Conservation (phyloP, 2,113 vertebrate species). For the Malaclemys terrapin region DNA sequence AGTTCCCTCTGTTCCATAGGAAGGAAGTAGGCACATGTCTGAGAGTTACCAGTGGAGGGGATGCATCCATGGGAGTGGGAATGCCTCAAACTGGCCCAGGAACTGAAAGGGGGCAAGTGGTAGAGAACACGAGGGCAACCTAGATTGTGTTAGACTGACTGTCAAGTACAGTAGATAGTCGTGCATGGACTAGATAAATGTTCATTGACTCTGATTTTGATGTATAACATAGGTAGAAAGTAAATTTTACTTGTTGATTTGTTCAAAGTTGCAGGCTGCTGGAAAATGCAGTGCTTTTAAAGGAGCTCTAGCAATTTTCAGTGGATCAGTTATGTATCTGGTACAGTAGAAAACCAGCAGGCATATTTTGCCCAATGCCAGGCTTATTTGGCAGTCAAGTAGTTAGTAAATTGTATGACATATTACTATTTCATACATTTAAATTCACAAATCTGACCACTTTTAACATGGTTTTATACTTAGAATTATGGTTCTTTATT, state of each 20-base stretch:
- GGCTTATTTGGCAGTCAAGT: neutral
- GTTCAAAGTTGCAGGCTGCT: rapidly evolving
- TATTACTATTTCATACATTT: rapidly evolving
- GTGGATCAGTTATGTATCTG: neutral
- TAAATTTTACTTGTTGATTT: rapidly evolving
- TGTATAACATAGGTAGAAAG: rapidly evolving
- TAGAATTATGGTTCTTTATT: neutral
- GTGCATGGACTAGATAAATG: rapidly evolving
- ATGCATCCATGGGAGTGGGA: neutral
- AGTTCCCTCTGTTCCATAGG: rapidly evolving
- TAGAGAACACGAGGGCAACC: neutral
- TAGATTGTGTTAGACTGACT: neutral
- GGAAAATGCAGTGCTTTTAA: rapidly evolving
- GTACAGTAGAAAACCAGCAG: neutral
- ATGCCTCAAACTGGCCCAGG: neutral
- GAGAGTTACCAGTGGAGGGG: neutral
- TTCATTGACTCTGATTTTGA: rapidly evolving
- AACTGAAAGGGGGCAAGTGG: constrained; percentile 29
- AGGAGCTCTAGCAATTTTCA: neutral
- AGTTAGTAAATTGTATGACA: neutral
- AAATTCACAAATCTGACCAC: neutral
- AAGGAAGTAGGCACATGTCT: neutral
- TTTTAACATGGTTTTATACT: neutral
- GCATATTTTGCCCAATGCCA: neutral
- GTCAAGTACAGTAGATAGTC: rapidly evolving